Conservation (phyloP, 2,113 vertebrate species). For the Paramisgurnus dabryanus region DNA sequence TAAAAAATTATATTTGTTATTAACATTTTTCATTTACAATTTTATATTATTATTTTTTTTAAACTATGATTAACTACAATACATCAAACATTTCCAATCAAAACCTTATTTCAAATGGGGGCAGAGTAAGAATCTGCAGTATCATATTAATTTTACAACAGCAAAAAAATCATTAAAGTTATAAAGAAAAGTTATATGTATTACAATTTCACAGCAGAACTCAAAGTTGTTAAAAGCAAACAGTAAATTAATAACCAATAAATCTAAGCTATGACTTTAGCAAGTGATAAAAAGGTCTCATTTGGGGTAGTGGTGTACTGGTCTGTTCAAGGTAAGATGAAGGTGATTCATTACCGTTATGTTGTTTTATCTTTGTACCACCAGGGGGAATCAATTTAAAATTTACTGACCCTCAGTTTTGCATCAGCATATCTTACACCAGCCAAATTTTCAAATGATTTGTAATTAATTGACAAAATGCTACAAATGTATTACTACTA, state of each 20-base stretch:
- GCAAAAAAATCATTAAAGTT: neutral
- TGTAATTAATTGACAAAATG: neutral
- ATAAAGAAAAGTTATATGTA: neutral
- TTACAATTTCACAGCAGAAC: neutral
- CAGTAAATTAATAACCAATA: neutral
- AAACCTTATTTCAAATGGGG: slow-evolving; percentile 36
- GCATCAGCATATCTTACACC: slow-evolving; percentile 35
- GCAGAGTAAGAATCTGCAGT: neutral
- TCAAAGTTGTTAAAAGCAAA: neutral
- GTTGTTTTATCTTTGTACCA: slow-evolving; percentile 34
- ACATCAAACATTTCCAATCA: neutral
- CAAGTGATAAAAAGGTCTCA: slow-evolving; percentile 29
- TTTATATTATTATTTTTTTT: too few species aligned
- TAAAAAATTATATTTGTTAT: too few species aligned
- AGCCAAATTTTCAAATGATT: neutral
- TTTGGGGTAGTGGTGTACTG: neutral
- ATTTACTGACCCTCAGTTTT: slow-evolving; percentile 15
- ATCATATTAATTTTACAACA: neutral
- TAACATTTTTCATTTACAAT: neutral
- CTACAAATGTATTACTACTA: neutral
- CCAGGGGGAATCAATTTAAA: slow-evolving; percentile 35
- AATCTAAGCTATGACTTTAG: neutral
- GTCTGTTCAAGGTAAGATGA: too few species aligned
- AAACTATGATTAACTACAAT: too few species aligned
- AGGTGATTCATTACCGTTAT: neutral